Percentiles rank a stretch among this genome's conserved stretches.
These are phyloP conservation scores for Phania funesta DNA, from an alignment of 2,888 invertebrate species.

Conservation along the genomic window DNA sequence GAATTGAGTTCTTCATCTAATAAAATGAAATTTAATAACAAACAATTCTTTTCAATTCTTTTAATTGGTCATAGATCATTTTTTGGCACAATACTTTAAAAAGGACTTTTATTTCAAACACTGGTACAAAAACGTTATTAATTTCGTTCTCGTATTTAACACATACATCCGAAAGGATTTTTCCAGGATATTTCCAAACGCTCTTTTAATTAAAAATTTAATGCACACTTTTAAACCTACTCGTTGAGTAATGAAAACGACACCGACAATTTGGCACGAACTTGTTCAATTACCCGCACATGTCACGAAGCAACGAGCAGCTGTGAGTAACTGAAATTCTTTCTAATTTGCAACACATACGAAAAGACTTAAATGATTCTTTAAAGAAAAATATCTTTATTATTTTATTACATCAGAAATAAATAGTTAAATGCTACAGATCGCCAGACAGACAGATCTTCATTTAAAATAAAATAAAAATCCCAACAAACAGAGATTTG, in stretches of 20 bases:
- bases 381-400: conserved; percentile 7
- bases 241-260: neutral
- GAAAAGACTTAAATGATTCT: conserved; percentile 9
- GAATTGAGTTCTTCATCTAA: too few relatives aligned
- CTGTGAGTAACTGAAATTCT: conserved; percentile 43
- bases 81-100: too few relatives aligned
- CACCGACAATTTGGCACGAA: neutral
- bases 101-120: too few relatives aligned
- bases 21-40: too few relatives aligned
- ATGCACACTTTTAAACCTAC: neutral
- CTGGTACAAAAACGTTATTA: too few relatives aligned
- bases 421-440: conserved; percentile 3
- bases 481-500: neutral
- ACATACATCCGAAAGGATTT: neutral
- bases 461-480: conserved; percentile 3
- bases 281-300: conserved; percentile 19
- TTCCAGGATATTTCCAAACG: neutral
- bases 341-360: conserved; percentile 11
- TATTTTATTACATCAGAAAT: conserved; percentile 35
- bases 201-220: too few relatives aligned
- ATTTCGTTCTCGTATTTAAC: neutral
- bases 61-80: too few relatives aligned
- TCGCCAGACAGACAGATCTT: conserved; percentile 21
- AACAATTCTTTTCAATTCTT: too few relatives aligned
- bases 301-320: conserved; percentile 46